A percentile compares a stretch with the other conserved stretches of the same genome.
Conservation (phyloP, 2,113 vertebrate genomes). For the Brienomyrus brachyistius region DNA sequence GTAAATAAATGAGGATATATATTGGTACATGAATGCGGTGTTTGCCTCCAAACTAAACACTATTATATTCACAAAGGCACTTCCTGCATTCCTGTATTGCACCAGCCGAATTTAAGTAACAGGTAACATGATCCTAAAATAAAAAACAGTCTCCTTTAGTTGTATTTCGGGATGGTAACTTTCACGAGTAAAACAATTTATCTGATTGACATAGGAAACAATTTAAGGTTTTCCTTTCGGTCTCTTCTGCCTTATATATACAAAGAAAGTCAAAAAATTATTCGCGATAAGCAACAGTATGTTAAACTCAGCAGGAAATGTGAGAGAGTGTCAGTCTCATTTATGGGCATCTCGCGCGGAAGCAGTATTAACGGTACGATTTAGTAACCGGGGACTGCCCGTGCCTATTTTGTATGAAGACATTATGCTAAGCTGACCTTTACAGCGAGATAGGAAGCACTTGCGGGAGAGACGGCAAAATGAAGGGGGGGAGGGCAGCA, state of each 20-base stretch:
- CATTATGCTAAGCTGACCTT: slow-evolving; percentile 73
- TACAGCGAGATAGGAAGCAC: slow-evolving; percentile 58
- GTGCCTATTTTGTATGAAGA: slow-evolving; percentile 58
- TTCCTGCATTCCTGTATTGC: background rate
- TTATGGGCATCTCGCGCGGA: slow-evolving; percentile 59
- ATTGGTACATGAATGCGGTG: background rate
- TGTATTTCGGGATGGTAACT: background rate
- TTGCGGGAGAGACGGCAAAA: slow-evolving; percentile 25
- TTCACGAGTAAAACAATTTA: slow-evolving; percentile 44
- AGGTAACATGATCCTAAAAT: background rate
- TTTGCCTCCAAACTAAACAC: no score
- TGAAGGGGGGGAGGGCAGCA: slow-evolving; percentile 32
- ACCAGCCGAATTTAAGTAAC: background rate
- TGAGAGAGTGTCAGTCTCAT: slow-evolving; percentile 51
- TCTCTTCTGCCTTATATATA: slow-evolving; percentile 58
- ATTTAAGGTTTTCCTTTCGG: slow-evolving; percentile 46
- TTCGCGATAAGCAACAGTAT: slow-evolving; percentile 51
- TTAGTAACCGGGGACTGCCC: slow-evolving; percentile 59
- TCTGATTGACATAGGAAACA: slow-evolving; percentile 52
- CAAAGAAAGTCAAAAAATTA: slow-evolving; percentile 55
- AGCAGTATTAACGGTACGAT: slow-evolving; percentile 57
- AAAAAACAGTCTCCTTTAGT: background rate
- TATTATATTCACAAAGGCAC: background rate
- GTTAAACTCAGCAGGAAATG: slow-evolving; percentile 58
- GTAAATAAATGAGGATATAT: background rate